Conservation (phyloP, 2,888 invertebrate species). For the Lepidocyrtoides sp. region DNA sequence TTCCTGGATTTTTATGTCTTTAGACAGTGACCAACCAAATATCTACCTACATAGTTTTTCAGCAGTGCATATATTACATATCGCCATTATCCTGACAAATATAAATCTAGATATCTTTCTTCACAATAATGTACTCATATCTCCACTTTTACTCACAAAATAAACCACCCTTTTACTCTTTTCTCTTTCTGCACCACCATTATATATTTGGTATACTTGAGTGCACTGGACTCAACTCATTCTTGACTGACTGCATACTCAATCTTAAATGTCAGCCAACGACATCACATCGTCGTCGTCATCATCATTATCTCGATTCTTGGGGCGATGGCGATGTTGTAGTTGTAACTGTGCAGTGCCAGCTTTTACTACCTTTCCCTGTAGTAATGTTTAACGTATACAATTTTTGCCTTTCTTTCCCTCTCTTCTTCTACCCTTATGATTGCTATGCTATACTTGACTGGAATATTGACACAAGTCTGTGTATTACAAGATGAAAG, state of each 20-base stretch:
- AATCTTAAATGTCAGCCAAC: slow-evolving; percentile 77
- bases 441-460: no score
- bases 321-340: slow-evolving; percentile 47
- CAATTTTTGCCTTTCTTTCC: neutral
- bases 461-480: slow-evolving; percentile 12
- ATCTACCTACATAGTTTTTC: neutral
- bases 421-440: no score
- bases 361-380: neutral
- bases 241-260: slow-evolving; percentile 77
- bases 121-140: no score
- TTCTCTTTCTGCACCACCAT: slow-evolving; percentile 26
- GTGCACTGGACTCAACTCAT: slow-evolving; percentile 70
- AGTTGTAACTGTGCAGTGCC: neutral
- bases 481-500: slow-evolving; percentile 35
- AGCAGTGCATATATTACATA: neutral
- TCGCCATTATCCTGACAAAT: neutral
- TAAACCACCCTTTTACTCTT: slow-evolving; percentile 47
- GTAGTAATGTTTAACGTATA: neutral
- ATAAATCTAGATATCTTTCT: neutral
- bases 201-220: slow-evolving; percentile 65
- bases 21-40: slow-evolving; percentile 44
- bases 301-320: slow-evolving; percentile 76
- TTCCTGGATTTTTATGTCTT: slow-evolving; percentile 49
- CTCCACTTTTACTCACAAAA: neutral
- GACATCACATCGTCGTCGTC: slow-evolving; percentile 78